These are phyloP conservation scores for Eupeodes latifasciatus DNA, from an alignment of 2,888 invertebrate species.

Conservation along the genomic window DNA sequence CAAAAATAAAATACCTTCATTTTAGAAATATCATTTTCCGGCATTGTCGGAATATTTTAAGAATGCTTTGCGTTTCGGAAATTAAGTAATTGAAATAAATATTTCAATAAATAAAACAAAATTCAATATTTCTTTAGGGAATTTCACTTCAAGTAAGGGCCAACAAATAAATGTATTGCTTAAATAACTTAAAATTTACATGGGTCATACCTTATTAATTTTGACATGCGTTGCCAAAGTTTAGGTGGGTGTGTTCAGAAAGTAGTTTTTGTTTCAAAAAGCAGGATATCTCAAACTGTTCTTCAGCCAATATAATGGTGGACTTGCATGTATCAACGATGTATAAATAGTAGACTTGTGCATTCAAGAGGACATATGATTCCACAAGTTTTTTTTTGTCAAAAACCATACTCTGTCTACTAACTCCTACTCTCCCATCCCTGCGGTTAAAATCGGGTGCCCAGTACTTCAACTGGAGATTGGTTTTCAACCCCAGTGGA, in stretches of 20 bases:
- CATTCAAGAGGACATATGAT: no score
- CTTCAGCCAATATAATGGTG: background rate
- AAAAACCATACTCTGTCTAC: no score
- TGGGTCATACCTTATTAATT: slow-evolving; percentile 9
- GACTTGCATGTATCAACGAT: background rate
- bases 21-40: slow-evolving; percentile 83
- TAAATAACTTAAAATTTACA: slow-evolving; percentile 44
- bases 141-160: slow-evolving; percentile 21
- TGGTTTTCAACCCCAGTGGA: no score
- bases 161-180: slow-evolving; percentile 34
- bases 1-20: slow-evolving; percentile 81
- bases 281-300: background rate
- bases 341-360: no score
- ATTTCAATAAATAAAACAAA: slow-evolving; percentile 21
- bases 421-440: no score
- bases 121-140: background rate
- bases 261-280: background rate
- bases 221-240: slow-evolving; percentile 39
- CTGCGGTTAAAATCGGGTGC: no score
- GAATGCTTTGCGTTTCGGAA: background rate
- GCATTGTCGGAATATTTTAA: slow-evolving; percentile 79
- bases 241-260: slow-evolving; percentile 5
- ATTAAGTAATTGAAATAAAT: slow-evolving; percentile 21
- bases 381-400: no score
- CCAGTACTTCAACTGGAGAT: no score